Conservation (phyloP, 2,888 invertebrate genomes). For the Sarcophaga variegata region DNA sequence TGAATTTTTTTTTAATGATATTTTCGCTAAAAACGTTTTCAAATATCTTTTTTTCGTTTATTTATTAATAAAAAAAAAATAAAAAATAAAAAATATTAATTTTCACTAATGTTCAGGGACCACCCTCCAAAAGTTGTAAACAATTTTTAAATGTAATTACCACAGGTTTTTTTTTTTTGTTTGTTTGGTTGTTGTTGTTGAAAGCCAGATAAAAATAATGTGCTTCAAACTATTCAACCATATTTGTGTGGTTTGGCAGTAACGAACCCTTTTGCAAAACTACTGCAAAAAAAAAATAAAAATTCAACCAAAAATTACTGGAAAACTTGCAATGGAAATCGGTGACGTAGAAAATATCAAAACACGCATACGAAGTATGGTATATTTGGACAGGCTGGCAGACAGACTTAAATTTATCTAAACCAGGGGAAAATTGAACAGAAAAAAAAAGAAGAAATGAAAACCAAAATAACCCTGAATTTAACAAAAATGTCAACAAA, state of each 20-base stretch:
- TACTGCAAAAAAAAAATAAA: neutral
- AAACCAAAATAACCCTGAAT: slow-evolving; percentile 62
- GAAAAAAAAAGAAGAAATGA: neutral
- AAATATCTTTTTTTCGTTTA: too few relatives aligned
- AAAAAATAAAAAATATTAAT: neutral
- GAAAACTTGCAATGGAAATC: slow-evolving; percentile 26
- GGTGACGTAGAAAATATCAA: slow-evolving; percentile 43
- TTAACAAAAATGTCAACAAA: slow-evolving; percentile 66
- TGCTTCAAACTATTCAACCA: slow-evolving; percentile 61
- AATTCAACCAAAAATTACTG: slow-evolving; percentile 14
- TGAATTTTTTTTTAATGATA: too few relatives aligned
- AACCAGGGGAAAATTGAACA: neutral
- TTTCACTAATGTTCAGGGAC: neutral
- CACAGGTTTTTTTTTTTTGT: slow-evolving; percentile 15
- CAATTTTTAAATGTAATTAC: slow-evolving; percentile 46
- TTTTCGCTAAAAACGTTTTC: too few relatives aligned
- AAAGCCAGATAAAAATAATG: slow-evolving; percentile 37
- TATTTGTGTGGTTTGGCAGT: slow-evolving; percentile 63
- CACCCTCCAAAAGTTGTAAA: slow-evolving; percentile 7
- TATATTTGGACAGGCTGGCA: slow-evolving; percentile 1
- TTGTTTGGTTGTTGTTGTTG: neutral
- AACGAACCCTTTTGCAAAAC: slow-evolving; percentile 37
- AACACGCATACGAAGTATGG: slow-evolving; percentile 35
- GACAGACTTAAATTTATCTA: neutral
- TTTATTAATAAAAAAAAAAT: too few relatives aligned